These are phyloP conservation scores for Leptinotarsa undecemlineata DNA, from an alignment of 1,140 invertebrate species.

Conservation along the genomic window DNA sequence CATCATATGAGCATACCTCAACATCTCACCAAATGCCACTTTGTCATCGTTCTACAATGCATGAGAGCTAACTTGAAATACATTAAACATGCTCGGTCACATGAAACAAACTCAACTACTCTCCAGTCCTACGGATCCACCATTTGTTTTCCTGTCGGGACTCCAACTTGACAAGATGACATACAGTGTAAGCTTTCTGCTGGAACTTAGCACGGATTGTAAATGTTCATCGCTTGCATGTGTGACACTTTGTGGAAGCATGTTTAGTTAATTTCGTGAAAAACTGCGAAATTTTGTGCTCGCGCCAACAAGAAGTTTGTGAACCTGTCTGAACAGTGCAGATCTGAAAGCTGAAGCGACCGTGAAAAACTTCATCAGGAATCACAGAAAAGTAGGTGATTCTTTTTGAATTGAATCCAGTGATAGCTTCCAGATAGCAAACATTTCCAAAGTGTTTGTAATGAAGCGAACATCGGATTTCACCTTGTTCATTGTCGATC, in stretches of 20 bases:
- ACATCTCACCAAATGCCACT: not conserved
- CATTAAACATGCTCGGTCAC: not conserved
- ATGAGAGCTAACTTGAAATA: not conserved
- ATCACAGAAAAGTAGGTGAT: too few relatives aligned
- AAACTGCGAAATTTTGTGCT: not conserved
- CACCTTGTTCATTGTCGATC: too few relatives aligned
- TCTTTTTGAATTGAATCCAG: too few relatives aligned
- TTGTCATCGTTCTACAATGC: not conserved
- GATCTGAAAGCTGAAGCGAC: too few relatives aligned
- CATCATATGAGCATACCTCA: not conserved
- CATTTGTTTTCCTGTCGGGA: not conserved
- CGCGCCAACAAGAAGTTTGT: not conserved
- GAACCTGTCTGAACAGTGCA: not conserved
- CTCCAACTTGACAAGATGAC: conserved; percentile 1
- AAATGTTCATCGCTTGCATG: not conserved
- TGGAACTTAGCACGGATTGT: not conserved
- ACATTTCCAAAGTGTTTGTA: too few relatives aligned
- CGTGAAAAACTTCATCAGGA: too few relatives aligned
- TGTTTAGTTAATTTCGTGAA: not conserved
- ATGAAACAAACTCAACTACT: not conserved
- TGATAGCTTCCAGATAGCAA: too few relatives aligned
- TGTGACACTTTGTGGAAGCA: not conserved
- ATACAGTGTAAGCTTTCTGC: not conserved
- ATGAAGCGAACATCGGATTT: too few relatives aligned
- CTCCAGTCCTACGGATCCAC: not conserved